Base-by-base conservation (phyloP, 2,888 invertebrate genomes). In the Eurytoma californica region DNA sequence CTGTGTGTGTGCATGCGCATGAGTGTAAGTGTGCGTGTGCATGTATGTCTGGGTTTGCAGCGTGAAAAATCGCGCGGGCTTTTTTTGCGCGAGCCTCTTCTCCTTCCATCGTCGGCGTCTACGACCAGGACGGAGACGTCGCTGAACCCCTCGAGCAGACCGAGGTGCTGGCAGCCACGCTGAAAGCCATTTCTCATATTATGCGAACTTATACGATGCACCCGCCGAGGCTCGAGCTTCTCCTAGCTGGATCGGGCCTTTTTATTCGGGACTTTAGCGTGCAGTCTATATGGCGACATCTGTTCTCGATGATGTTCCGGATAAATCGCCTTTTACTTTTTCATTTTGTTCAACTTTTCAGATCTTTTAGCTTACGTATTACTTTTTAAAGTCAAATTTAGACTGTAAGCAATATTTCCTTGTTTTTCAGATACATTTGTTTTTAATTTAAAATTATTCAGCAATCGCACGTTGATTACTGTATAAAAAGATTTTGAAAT, bases 151-250 rank as follows among this genome's bases (percentile, higher is more conserved):
- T 53, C 13, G 58, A 28, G n/a, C 30, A 20, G 16, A 53, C n/a
- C 28, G 55, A 79, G 69, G 76, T 73, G 72, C 79, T 66, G 73
- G 73, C 79, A 77, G 79, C 70, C 81, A 81, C 78, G 72, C 69
- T 81, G 69, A 76, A 79, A 81, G 68, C 74, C 72, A 82, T 80
- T 79, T 67, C 72, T 75, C 67, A 72, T 66, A 78, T 82, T 74
- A 47, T 53, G 20, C 49, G 20, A 24, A 47, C 9, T 57, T 12
- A 7, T 39, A 39, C 7, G 9, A 9, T 39, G 9, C 9, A 39
- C 39, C 13, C 7, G 28, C 28, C 4, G 16, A 39, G 7, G 9
- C 39, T 7, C 39, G 39, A 7, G 39, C 16, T 60, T 16, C 20
- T 18, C 24, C 24, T 60, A 14, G 20, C 9, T 58, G 3, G 20